Percentiles rank a stretch among this genome's conserved stretches.
These are phyloP conservation scores for Rugalucina vietnamica DNA, from an alignment of 2,888 invertebrate genomes.

Conservation along the genomic window DNA sequence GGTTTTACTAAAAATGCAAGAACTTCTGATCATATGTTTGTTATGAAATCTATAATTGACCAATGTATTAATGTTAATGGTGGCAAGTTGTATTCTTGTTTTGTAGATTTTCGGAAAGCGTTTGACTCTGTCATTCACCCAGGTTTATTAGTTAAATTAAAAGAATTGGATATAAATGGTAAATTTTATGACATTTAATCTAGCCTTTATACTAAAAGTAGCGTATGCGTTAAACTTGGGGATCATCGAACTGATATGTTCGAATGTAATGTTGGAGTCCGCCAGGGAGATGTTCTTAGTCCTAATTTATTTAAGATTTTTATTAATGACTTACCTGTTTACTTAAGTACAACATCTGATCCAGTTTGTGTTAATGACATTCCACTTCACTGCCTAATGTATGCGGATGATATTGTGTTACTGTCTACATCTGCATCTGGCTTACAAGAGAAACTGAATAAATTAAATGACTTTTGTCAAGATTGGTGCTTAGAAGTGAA, in stretches of 20 bases:
- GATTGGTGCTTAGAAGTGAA: background rate
- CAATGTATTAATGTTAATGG: constrained; percentile 8
- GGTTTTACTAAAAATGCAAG: constrained; percentile 34
- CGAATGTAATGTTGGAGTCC: background rate
- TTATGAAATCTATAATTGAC: constrained; percentile 35
- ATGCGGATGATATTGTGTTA: background rate
- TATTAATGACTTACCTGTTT: constrained; percentile 11
- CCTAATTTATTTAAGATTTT: constrained; percentile 15
- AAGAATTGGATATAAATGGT: background rate
- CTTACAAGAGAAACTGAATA: background rate
- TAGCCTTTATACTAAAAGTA: background rate
- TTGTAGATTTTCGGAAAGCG: constrained; percentile 44
- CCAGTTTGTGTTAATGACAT: background rate
- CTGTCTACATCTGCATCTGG: background rate
- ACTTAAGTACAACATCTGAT: background rate
- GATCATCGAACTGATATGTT: background rate
- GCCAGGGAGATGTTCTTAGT: constrained; percentile 4
- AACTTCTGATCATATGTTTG: constrained; percentile 36
- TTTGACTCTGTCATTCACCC: constrained; percentile 41
- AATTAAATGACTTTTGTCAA: background rate
- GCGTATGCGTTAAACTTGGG: background rate
- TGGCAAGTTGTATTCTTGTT: constrained; percentile 29
- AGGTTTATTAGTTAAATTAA: background rate
- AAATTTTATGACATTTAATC: background rate
- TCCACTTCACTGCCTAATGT: background rate